Base-by-base conservation (phyloP, 2,113 vertebrate genomes). In the Tyto alba region DNA sequence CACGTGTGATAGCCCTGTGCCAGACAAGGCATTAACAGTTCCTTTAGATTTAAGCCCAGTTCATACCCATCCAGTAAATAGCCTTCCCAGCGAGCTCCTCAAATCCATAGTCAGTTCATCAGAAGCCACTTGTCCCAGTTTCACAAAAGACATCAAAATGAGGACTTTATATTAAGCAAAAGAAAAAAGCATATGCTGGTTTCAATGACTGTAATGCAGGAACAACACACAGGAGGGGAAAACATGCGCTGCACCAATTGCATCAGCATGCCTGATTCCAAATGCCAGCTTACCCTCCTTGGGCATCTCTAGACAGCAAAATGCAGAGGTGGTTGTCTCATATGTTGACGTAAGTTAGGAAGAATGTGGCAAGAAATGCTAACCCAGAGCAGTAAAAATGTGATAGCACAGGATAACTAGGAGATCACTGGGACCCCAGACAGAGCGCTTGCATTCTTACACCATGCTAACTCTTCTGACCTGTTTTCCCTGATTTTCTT, bases 81-180 rank as follows among this genome's bases (percentile, higher is more conserved):
- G 66, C 87, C 87, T 96, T 96, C 94, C 74, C 91, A 89, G 86
- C 5, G 5, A 96, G 86, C 73, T 87, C 90, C 74, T 93, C 90
- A 91, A 93, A 94, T 90, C 84, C 55, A 82, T 25, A 95, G 84
- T 57, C 18, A 1, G 48, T 78, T 96, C 81, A 64, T 95, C 86
- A 89, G 84, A 79, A 88, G 90, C 27, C 71, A 62, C 73, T 96
- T 85, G 89, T 92, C 95, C 96, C 74, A 85, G 45, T 93, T 95
- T 96, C 86, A 96, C 80, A 93, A 94, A 95, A 91, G 69, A 41
- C 69, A 63, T 69, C 91, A 57, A 96, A 96, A 92, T 41, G 74
- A 96, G 81, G 91, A n/a, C n/a, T n/a, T n/a, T n/a, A 87, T 16
- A 66, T 9, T 81, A 93, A 81, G 83, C 30, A 66, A 83, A 92